Evolutionary conservation across 2,113 vertebrate species (phyloP).

Genomic region (Alligator sinensis): DNA sequence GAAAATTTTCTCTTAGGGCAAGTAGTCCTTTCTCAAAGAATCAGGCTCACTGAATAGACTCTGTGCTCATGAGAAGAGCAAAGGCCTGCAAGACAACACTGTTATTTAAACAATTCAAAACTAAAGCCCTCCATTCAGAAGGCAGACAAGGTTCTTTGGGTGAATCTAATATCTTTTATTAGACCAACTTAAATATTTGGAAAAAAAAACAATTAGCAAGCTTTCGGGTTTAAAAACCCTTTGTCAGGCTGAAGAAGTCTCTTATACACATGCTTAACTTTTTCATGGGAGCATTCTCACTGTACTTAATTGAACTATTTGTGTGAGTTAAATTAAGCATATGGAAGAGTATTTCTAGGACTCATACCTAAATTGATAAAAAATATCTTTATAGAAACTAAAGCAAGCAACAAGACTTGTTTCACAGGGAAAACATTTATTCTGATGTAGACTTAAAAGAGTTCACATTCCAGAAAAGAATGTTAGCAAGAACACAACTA

Average conservation of each 20-base stretch:
- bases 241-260: no score
- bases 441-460: background rate
- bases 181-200: no score
- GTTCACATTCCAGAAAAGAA: background rate
- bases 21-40: background rate
- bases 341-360: background rate
- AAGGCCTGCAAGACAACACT: background rate
- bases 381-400: background rate
- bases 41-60: background rate
- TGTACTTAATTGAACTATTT: background rate
- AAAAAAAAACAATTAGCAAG: no score
- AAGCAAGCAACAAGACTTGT: background rate
- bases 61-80: background rate
- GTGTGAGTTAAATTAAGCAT: background rate
- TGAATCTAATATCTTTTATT: no score
- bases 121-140: background rate
- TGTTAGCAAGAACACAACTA: conserved; percentile 18
- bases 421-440: background rate
- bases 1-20: background rate
- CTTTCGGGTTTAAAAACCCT: no score
- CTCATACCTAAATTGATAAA: background rate
- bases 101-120: conserved; percentile 1
- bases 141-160: no score
- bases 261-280: background rate
- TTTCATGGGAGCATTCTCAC: fast-evolving